Evolutionary conservation across 2,113 vertebrate genomes (phyloP).

Genomic region (Myanophis thanlyinensis): DNA sequence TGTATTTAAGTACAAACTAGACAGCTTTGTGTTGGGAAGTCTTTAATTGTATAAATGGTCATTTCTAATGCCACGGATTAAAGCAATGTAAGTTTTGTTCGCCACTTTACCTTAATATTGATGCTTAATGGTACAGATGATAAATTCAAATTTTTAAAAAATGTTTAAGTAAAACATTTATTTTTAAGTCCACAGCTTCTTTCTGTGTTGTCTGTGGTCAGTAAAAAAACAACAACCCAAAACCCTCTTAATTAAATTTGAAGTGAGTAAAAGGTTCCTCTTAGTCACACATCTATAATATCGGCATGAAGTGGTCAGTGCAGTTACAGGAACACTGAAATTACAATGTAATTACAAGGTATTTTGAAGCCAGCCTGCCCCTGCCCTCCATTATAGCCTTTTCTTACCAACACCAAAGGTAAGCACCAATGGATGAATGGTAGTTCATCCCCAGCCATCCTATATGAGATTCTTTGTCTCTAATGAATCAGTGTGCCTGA

Average conservation of each 20-base stretch:
- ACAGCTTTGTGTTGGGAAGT: neutral
- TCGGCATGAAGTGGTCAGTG: neutral
- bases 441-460: neutral
- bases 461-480: neutral
- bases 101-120: neutral
- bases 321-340: neutral
- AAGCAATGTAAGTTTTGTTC: conserved; percentile 20
- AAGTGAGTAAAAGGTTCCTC: neutral
- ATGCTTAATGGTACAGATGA: neutral
- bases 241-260: neutral
- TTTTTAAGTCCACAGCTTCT: neutral
- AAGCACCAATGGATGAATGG: neutral
- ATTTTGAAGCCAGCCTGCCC: neutral
- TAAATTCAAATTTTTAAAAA: neutral
- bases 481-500: neutral
- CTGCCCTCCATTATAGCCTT: neutral
- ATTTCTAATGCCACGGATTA: neutral
- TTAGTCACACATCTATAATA: neutral
- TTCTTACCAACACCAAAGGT: neutral
- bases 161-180: neutral
- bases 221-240: too few relatives aligned
- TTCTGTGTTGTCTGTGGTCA: neutral
- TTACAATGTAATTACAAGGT: neutral
- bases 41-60: neutral
- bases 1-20: neutral